Percentiles rank a stretch among this genome's conserved stretches.
Evolutionary conservation across 2,888 invertebrate species (phyloP).

Genomic region (Lamellibrachia satsuma): DNA sequence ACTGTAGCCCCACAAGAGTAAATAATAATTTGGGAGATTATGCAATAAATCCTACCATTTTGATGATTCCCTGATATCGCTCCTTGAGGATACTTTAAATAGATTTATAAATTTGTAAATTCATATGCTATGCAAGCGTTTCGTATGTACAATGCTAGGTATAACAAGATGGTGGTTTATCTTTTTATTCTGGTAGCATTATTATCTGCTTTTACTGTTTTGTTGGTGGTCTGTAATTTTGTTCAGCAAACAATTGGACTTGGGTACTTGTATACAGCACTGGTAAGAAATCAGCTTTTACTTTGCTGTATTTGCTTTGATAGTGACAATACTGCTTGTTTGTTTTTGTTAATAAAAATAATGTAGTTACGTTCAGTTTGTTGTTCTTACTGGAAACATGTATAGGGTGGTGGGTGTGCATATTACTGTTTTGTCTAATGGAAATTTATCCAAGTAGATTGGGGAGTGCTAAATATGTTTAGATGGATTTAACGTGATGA

Average conservation of each 20-base stretch:
- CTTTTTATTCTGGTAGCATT: not conserved
- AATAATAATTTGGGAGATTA: no score
- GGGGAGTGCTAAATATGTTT: no score
- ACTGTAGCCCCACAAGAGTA: no score
- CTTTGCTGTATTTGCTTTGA: constrained; percentile 8
- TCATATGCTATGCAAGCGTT: not conserved
- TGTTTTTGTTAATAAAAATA: not conserved
- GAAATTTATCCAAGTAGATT: no score
- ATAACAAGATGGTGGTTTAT: not conserved
- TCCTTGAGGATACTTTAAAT: not conserved
- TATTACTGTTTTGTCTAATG: no score
- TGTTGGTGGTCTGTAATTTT: not conserved
- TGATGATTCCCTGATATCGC: no score
- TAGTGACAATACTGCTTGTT: not conserved
- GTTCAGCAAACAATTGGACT: not conserved
- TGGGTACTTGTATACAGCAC: not conserved
- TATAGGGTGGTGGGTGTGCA: no score
- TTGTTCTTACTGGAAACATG: not conserved
- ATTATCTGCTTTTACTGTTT: not conserved
- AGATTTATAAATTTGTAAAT: not conserved
- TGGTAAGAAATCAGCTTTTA: not conserved
- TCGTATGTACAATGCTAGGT: not conserved
- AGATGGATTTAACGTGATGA: no score
- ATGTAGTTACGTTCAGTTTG: not conserved
- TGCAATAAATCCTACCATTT: no score